Evolutionary conservation across 2,113 vertebrate species (phyloP), one percentile per base, ranked within the genome.

Genomic region (Tragelaphus imberbis): DNA sequence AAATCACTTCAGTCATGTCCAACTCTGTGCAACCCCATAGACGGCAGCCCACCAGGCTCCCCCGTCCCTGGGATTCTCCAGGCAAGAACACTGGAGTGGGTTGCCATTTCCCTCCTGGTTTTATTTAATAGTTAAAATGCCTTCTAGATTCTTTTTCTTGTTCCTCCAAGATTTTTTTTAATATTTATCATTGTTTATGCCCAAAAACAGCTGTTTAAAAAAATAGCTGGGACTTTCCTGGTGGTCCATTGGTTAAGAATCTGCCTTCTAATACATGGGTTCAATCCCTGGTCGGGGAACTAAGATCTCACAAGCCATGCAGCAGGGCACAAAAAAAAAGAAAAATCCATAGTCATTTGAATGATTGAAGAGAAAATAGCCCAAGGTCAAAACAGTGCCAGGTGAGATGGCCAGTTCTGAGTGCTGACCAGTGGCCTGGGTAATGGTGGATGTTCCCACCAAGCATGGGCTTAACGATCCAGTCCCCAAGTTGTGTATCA

Each of bases 271-370:
- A 49, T 51, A 19, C 16, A 80, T 19, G 16, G 17, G 30, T 53
- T 81, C 1, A 0, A 53, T 51, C 79, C 28, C 49, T 53, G 10
- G 49, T 53, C 5, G 0, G 30, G 80, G 6, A n/a, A 30, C 77
- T 10, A 44, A 51, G 9, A 30, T 80, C 15, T 28, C 77, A 51
- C 77, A 80, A 51, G 77, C 47, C 28, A 6, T 30, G 8, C 28
- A 80, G 8, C 44, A 30, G 1, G 0, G 7, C 3, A 27, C 19
- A 23, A 53, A 91, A 75, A 86, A 25, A 40, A 40, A 44, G 79
- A 53, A 84, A 68, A 19, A 23, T 28, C 33, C 27, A 8, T 80
- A 3, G 23, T 71, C 56, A 40, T n/a, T 28, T 77, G 79, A 95
- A n/a, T 44, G 33, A 40, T n/a, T 55, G 12, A 59, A 44, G 87